phyloP scores from a whole-genome alignment of 2,797 vertebrate species.

The Aldrovandia affinis region DNA sequence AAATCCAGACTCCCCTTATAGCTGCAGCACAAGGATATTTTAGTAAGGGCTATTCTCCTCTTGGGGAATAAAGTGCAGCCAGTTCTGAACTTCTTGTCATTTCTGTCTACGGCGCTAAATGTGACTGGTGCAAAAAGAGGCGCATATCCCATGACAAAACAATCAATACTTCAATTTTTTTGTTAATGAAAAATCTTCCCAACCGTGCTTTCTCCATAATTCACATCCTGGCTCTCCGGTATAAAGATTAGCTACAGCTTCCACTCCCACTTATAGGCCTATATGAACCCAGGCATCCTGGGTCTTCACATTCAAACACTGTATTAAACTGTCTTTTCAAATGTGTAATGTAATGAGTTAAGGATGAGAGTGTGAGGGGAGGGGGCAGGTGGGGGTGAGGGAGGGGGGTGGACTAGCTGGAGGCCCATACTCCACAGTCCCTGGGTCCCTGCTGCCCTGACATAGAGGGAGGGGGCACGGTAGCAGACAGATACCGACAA shows the following conservation, averaged over 20 bases:
- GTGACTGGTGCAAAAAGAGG: not conserved
- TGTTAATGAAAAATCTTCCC: not conserved
- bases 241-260: not conserved
- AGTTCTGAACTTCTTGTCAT: slow-evolving; percentile 49
- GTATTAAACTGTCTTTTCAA: no score
- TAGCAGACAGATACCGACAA: slow-evolving; percentile 42
- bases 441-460: not conserved
- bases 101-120: not conserved
- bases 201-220: no score
- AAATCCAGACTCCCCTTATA: slow-evolving; percentile 62
- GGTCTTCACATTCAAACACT: no score
- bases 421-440: slow-evolving; percentile 36
- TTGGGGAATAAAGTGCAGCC: slow-evolving; percentile 49
- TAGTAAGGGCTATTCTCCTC: slow-evolving; percentile 56
- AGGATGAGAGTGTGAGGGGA: no score
- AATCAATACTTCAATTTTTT: not conserved
- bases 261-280: not conserved
- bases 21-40: slow-evolving; percentile 55
- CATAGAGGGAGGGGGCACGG: not conserved
- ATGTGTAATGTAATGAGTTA: no score
- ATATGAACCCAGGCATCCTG: not conserved
- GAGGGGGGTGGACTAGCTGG: slow-evolving; percentile 37
- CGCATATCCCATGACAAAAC: not conserved
- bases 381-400: not conserved
- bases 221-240: not conserved